Percentiles rank a stretch among this genome's conserved stretches.
Evolutionary conservation across 1,140 invertebrate species (phyloP).

Genomic region (Prorops nasuta): DNA sequence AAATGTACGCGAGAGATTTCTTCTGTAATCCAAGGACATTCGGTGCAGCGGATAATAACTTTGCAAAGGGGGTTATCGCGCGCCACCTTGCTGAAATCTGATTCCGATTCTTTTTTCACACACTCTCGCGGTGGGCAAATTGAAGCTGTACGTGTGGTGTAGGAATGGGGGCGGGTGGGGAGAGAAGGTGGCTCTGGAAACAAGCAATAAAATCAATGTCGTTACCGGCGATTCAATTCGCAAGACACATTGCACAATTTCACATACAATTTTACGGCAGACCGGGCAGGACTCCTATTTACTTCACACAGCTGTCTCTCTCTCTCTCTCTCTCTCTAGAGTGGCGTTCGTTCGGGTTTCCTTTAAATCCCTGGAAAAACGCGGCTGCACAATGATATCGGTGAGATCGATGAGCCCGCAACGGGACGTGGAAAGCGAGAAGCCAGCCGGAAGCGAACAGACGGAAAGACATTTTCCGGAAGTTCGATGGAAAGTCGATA

Average conservation of each 20-base stretch:
- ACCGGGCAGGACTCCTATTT: conserved; percentile 55
- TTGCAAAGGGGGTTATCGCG: no score
- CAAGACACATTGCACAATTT: conserved; percentile 60
- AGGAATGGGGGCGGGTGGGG: not conserved
- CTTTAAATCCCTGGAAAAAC: conserved; percentile 32
- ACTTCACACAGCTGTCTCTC: conserved; percentile 48
- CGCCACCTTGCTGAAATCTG: no score
- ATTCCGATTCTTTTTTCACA: not conserved
- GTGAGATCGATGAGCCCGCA: conserved; percentile 29
- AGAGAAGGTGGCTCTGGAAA: conserved; percentile 35
- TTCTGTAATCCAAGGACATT: no score
- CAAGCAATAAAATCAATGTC: conserved; percentile 60
- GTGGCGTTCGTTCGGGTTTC: conserved; percentile 16
- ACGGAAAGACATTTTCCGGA: no score
- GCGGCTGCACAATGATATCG: conserved; percentile 38
- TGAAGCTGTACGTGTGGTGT: not conserved
- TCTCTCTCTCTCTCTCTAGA: conserved; percentile 17
- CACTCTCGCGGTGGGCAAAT: not conserved
- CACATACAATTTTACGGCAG: conserved; percentile 60
- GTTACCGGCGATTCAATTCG: conserved; percentile 59
- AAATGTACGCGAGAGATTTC: no score
- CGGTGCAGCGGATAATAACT: no score
- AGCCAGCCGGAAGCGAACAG: no score
- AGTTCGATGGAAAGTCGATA: no score
- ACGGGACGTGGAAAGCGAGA: no score